Evolutionary conservation across 1,140 invertebrate species (phyloP).

Genomic region (Macrotrachela quadricornifera): DNA sequence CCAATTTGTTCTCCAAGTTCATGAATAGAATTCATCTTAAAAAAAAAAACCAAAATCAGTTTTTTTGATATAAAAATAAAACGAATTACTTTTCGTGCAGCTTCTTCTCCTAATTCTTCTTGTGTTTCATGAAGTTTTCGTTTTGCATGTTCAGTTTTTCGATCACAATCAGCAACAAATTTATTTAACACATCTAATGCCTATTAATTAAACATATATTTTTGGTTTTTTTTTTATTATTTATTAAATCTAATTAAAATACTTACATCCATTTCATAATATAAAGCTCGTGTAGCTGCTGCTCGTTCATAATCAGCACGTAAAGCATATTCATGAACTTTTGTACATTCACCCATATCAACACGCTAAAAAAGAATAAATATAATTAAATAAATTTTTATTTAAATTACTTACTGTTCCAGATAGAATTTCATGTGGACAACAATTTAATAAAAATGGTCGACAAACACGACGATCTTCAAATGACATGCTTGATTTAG

Average conservation of each 20-base stretch:
- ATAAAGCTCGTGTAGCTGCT: too few relatives aligned
- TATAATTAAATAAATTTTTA: conserved; percentile 31
- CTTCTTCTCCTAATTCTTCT: conserved; percentile 81
- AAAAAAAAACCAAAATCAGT: conserved; percentile 7
- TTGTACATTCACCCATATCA: too few relatives aligned
- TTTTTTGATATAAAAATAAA: not conserved
- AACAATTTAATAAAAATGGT: conserved; percentile 85
- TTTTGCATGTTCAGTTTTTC: conserved; percentile 74
- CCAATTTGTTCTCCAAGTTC: conserved; percentile 85
- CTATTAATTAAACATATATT: conserved; percentile 30
- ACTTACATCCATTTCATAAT: too few relatives aligned
- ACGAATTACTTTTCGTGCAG: conserved; percentile 56
- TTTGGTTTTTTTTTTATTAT: not conserved
- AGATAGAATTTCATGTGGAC: conserved; percentile 86
- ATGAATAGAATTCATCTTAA: conserved; percentile 45
- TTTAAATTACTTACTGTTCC: conserved; percentile 50
- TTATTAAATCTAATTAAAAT: not conserved
- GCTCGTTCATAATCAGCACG: too few relatives aligned
- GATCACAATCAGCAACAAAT: conserved; percentile 81
- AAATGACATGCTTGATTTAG: conserved; percentile 38
- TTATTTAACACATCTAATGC: conserved; percentile 84
- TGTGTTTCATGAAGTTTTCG: conserved; percentile 82
- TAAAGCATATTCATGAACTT: too few relatives aligned
- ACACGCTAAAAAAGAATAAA: too few relatives aligned
- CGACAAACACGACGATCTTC: conserved; percentile 85